phyloP scores from a whole-genome alignment of 2,888 invertebrate genomes.

The Chromoteleia sp. region DNA sequence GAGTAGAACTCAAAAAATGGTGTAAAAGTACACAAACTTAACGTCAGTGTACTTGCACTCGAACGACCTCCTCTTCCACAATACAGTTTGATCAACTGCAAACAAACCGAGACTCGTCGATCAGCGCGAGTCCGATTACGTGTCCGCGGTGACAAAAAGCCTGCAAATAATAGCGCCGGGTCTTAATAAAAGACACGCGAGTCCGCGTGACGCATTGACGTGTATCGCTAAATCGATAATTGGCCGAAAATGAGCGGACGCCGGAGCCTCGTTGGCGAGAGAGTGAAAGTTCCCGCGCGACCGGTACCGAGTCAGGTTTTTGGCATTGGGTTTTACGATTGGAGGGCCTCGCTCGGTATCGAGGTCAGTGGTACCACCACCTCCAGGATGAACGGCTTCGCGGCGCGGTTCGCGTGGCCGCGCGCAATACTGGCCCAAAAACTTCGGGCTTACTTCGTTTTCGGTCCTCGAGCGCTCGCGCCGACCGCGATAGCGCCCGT shows the following conservation, averaged over 20 bases:
- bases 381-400: conserved; percentile 76
- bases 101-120: too few species aligned
- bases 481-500: conserved; percentile 17
- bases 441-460: conserved; percentile 77
- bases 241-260: conserved; percentile 48
- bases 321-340: conserved; percentile 82
- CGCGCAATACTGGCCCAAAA: conserved; percentile 77
- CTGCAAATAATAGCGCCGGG: not conserved
- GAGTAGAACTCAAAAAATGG: too few species aligned
- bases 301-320: conserved; percentile 77
- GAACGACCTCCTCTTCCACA: too few species aligned
- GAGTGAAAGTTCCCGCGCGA: conserved; percentile 77
- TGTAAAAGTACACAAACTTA: too few species aligned
- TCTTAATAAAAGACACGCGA: conserved; percentile 25
- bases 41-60: too few species aligned
- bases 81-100: too few species aligned
- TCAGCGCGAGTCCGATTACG: too few species aligned
- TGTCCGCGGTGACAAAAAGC: too few species aligned
- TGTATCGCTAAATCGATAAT: conserved; percentile 51
- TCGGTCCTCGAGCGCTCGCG: conserved; percentile 62
- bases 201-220: conserved; percentile 29
- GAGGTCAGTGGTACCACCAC: conserved; percentile 84
- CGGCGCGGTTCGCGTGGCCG: conserved; percentile 76
- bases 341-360: conserved; percentile 81
- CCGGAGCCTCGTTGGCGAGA: conserved; percentile 63